Conservation (phyloP, 2,113 vertebrate species). For the Ia io region DNA sequence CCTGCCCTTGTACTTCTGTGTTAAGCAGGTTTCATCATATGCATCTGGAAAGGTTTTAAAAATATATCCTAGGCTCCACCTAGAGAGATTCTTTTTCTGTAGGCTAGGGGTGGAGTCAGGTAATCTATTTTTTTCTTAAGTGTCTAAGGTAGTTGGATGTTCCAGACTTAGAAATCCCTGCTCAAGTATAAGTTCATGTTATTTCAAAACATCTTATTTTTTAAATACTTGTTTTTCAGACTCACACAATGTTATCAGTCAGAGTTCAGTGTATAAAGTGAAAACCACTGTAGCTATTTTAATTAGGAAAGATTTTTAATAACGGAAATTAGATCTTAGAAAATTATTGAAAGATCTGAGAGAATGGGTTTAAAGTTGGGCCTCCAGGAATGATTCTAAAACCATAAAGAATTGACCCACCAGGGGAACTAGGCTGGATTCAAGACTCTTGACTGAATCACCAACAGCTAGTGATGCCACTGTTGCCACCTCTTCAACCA, state of each 20-base stretch:
- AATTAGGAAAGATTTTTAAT: not conserved
- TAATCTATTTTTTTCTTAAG: not conserved
- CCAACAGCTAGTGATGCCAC: fast-evolving
- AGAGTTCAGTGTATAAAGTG: not conserved
- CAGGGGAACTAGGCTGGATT: not conserved
- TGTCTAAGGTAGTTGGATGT: not conserved
- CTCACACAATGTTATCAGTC: not conserved
- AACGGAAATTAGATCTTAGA: not conserved
- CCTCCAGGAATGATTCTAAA: not conserved
- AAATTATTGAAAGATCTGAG: not conserved
- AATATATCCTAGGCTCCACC: not conserved
- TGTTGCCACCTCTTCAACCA: not conserved
- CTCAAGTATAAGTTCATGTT: not conserved
- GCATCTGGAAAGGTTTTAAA: not conserved
- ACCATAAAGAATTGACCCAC: not conserved
- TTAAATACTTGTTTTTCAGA: not conserved
- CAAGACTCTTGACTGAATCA: not conserved
- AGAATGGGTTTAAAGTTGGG: not conserved
- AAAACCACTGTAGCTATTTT: not conserved
- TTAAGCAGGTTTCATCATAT: not conserved
- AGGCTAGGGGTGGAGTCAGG: not conserved
- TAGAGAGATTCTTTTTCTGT: not conserved
- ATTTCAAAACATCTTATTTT: constrained; percentile 5
- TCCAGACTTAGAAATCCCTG: not conserved
- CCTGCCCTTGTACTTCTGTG: not conserved